Base-by-base conservation (phyloP, 2,888 invertebrate species). In the Heliconius ethilla region DNA sequence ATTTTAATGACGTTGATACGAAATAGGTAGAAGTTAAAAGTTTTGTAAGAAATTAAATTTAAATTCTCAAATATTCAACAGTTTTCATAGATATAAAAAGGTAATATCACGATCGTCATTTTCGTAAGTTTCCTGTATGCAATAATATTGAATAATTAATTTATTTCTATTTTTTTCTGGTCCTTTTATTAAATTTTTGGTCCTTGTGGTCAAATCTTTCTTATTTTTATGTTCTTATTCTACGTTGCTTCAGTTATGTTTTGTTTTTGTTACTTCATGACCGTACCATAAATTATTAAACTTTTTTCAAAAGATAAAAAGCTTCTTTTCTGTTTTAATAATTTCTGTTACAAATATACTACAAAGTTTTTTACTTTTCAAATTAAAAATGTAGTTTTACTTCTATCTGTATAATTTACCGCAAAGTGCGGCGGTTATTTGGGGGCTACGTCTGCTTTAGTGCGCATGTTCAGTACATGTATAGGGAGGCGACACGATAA, bases 391-490 rank as follows among this genome's bases (percentile, higher is more conserved):
- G 78, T 77, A 79, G 75, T 80, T 79, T 78, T 79, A 79, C 76
- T 72, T 77, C 79, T 82, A 89, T 89, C 86, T 87, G 74, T 74
- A 89, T 88, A 90, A 90, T 90, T 91, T 87, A 90, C 88, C 84
- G 86, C 86, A 85, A 85, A 85, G 84, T 83, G 83, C 78, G 80
- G 83, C 81, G 73, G 80, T 83, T 83, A 81, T 85, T 85, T 81
- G 83, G 82, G 83, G 85, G 83, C 75, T 80, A 80, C 66, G 79
- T 83, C 85, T 85, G 80, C 75, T 75, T 55, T 65, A 84, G 63
- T 85, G 89, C 92, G 92, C 92, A 92, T 90, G 92, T 85, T 89
- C 85, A 81, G 80, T 83, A 82, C 82, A 80, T 85, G 84, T 82
- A 77, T 88, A 91, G 90, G 82, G 91, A 83, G 79, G 90, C 29